Conservation (phyloP, 1,140 invertebrate genomes). For the Gryllus bimaculatus region DNA sequence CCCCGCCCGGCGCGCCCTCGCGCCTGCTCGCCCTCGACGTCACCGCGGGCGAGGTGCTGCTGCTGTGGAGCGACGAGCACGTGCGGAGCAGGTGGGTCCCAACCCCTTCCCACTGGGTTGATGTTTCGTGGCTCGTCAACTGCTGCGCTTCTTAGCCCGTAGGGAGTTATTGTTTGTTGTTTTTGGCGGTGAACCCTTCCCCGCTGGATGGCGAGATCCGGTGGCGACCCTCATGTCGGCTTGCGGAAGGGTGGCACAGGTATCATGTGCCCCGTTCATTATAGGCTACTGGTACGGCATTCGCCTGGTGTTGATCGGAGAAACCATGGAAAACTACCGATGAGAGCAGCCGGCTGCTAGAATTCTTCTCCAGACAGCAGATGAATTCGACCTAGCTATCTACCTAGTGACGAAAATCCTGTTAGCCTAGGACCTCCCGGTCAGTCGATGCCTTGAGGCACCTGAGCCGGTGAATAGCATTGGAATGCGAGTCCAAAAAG, state of each 20-base stretch:
- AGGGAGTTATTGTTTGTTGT: neutral
- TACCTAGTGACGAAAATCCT: too few relatives aligned
- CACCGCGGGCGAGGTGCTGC: slow-evolving; percentile 27
- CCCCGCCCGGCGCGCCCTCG: slow-evolving; percentile 23
- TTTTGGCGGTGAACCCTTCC: too few relatives aligned
- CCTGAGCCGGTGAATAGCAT: neutral
- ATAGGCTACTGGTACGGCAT: too few relatives aligned
- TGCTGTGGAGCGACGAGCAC: slow-evolving; percentile 27
- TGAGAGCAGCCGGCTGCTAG: too few relatives aligned
- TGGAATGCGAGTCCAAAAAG: neutral
- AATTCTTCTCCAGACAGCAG: too few relatives aligned
- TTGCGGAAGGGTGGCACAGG: neutral
- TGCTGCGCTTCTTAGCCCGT: neutral
- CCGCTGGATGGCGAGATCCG: too few relatives aligned
- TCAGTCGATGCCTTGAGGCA: neutral
- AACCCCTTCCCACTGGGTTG: neutral
- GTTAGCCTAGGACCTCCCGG: too few relatives aligned
- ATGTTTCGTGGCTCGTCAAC: neutral
- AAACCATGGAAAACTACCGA: too few relatives aligned
- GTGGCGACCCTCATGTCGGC: neutral
- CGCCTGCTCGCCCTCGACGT: slow-evolving; percentile 26
- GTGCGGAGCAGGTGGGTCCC: slow-evolving; percentile 25
- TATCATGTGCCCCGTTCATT: too few relatives aligned
- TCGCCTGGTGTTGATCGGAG: too few relatives aligned
- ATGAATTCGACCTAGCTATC: too few relatives aligned